Base-by-base conservation (phyloP, 1,140 invertebrate genomes). In the Maconellicoccus hirsutus region DNA sequence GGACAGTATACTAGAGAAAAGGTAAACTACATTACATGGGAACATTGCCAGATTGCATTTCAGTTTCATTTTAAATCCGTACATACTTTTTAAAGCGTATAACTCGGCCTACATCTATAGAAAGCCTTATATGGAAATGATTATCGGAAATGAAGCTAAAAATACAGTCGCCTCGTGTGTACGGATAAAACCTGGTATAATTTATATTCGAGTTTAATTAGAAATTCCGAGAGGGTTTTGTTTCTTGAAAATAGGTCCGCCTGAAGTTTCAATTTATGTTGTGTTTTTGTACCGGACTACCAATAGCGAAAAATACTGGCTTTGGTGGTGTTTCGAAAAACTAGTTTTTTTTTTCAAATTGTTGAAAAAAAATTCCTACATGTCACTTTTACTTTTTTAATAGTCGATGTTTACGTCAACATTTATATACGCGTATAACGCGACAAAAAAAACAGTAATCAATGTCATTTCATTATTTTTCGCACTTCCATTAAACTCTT, bases 201-300 rank as follows among this genome's bases (percentile, higher is more conserved):
- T 52, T 52, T 52, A 52, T 52, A 16, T 52, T 19, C 42, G 42
- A 52, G 42, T 52, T 52, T 52, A 52, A 52, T 52, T 52, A 52
- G 6, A 52, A 52, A 52, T 8, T 52, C 42, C n/a, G 2, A 19
- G 12, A 14, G 6, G 42, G 16, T 4, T 4, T 16, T 52, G 42
- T 4, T 52, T 52, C 42, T 52, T 4, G 16, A 52, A 52, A 52
- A 52, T 16, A 52, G 42, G 42, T 16, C 42, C 42, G 4, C n/a
- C 42, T 52, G 42, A 3, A 16, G 2, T 52, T 52, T 52, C 42
- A 52, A 52, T 4, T 52, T 52, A 8, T 8, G 6, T 52, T 16
- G 42, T 33, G 3, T n/a, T n/a, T n/a, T n/a, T n/a, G n/a, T n/a
- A n/a, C n/a, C n/a, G n/a, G n/a, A n/a, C n/a, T n/a, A n/a, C n/a